These are phyloP conservation scores for Petrolisthes manimaculis DNA, from an alignment of 2,888 invertebrate genomes.

Conservation along the genomic window DNA sequence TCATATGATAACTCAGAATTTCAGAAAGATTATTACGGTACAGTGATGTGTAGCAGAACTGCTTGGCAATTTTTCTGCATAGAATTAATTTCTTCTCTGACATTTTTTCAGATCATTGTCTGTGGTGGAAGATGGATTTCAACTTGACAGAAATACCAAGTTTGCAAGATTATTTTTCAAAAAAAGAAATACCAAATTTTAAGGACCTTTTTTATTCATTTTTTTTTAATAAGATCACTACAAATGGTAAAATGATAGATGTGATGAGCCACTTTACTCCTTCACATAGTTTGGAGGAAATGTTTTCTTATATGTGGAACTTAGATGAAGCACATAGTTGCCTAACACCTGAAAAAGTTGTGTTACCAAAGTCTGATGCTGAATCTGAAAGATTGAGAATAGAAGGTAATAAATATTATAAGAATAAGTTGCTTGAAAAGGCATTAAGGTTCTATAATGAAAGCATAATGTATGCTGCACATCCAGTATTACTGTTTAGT, in stretches of 20 bases:
- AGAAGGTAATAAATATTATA: constrained; percentile 60
- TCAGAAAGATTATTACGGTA: too few relatives aligned
- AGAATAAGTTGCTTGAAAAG: constrained; percentile 45
- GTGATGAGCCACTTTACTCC: constrained; percentile 47
- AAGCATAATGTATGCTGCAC: constrained; percentile 50
- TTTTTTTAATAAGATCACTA: constrained; percentile 22
- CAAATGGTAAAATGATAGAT: constrained; percentile 24
- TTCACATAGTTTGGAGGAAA: constrained; percentile 26
- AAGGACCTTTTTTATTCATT: neutral
- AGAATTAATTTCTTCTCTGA: too few relatives aligned
- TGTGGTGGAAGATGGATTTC: neutral
- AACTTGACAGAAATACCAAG: neutral
- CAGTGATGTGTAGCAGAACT: too few relatives aligned
- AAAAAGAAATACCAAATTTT: too few relatives aligned
- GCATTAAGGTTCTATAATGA: constrained; percentile 56
- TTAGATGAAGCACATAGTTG: constrained; percentile 29
- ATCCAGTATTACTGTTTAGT: constrained; percentile 23
- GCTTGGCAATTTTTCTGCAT: too few relatives aligned
- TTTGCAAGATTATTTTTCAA: constrained; percentile 33
- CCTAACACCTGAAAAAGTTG: constrained; percentile 14
- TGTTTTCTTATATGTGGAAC: constrained; percentile 49
- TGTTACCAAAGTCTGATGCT: constrained; percentile 39
- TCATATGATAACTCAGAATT: too few relatives aligned
- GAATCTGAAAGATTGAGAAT: constrained; percentile 43
- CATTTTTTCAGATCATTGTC: neutral